A percentile compares a stretch with the other conserved stretches of the same genome.
Evolutionary conservation across 2,888 invertebrate genomes (phyloP).

Genomic region (Kryphioiulus occultus): DNA sequence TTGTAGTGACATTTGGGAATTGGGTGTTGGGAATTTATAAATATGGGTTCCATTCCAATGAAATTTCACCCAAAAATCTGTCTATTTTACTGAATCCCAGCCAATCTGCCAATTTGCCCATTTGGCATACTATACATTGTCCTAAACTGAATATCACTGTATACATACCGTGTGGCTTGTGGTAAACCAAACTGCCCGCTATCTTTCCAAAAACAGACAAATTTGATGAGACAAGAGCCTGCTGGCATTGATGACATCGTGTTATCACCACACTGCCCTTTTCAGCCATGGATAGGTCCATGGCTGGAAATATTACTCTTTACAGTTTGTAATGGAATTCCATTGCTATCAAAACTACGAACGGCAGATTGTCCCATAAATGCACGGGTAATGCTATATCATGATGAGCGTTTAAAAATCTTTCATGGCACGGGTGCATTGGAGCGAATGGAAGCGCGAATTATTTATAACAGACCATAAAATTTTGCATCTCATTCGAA

Average conservation of each 20-base stretch:
- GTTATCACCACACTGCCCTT: background rate
- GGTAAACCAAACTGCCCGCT: too few relatives aligned
- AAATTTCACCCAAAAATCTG: too few relatives aligned
- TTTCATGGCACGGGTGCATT: background rate
- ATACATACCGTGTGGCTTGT: too few relatives aligned
- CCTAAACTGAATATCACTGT: background rate
- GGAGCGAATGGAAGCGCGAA: background rate
- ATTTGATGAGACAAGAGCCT: background rate
- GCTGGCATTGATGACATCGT: background rate
- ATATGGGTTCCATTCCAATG: too few relatives aligned
- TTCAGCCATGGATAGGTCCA: background rate
- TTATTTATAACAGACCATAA: slow-evolving; percentile 4
- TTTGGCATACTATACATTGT: too few relatives aligned
- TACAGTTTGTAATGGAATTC: slow-evolving; percentile 20
- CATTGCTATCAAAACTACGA: background rate
- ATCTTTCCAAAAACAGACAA: too few relatives aligned
- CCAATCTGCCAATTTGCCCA: too few relatives aligned
- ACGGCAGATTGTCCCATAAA: background rate
- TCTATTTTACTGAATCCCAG: too few relatives aligned
- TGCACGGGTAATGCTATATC: background rate
- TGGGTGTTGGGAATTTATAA: too few relatives aligned
- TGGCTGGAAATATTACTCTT: background rate
- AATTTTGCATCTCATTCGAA: slow-evolving; percentile 13
- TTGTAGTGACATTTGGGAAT: too few relatives aligned
- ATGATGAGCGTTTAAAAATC: background rate